Evolutionary conservation across 2,113 vertebrate species (phyloP).

Genomic region (Pelecanoides urinatrix): DNA sequence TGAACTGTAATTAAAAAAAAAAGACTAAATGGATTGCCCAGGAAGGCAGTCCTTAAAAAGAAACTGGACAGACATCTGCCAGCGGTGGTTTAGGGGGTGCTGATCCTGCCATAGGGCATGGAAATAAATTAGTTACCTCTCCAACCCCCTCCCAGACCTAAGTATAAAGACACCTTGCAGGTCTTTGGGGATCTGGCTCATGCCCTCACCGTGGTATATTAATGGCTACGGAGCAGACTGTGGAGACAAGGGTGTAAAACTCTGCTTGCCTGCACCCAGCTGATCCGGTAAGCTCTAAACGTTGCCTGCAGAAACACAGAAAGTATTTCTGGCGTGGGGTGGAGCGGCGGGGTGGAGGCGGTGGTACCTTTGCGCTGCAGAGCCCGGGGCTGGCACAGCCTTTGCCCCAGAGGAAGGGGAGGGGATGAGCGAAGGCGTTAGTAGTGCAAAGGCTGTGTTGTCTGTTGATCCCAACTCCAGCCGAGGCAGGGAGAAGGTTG

Average conservation of each 20-base stretch:
- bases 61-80: background rate
- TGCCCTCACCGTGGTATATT: rapidly evolving
- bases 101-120: background rate
- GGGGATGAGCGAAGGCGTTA: background rate
- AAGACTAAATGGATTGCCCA: background rate
- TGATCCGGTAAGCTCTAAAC: background rate
- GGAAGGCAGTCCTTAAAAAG: background rate
- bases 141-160: background rate
- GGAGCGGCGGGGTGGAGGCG: rapidly evolving
- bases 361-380: background rate
- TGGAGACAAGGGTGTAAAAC: background rate
- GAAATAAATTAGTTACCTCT: background rate
- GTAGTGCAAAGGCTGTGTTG: background rate
- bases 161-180: background rate
- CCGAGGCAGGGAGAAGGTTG: background rate
- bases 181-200: background rate
- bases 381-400: background rate
- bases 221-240: background rate
- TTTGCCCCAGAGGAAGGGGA: background rate
- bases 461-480: background rate
- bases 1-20: background rate
- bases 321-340: background rate
- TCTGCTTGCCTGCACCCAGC: background rate
- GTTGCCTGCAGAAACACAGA: background rate
- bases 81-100: background rate